Evolutionary conservation across 2,888 invertebrate species (phyloP).

Genomic region (Plagodis dolabraria): DNA sequence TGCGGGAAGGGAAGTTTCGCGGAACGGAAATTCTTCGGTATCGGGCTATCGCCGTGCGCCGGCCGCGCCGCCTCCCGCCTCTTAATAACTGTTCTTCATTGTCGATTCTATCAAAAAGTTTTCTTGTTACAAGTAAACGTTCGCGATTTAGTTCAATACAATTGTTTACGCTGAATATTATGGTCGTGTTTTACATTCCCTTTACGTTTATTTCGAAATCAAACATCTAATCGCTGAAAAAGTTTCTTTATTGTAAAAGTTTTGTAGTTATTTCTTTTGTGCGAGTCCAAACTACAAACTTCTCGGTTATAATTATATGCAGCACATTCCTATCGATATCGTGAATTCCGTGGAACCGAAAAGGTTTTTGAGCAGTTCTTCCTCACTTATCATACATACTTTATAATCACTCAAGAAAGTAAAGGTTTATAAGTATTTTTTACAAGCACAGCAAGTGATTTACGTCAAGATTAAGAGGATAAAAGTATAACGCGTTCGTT

Average conservation of each 20-base stretch:
- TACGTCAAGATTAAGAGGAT: neutral
- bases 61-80: constrained; percentile 46
- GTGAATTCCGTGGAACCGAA: too few relatives aligned
- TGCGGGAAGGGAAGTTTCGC: constrained; percentile 39
- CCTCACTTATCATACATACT: too few relatives aligned
- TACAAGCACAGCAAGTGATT: neutral
- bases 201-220: constrained; percentile 7
- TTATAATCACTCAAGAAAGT: neutral
- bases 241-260: neutral
- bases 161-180: constrained; percentile 31
- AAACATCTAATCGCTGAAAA: neutral
- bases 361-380: too few relatives aligned
- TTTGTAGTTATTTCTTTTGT: neutral
- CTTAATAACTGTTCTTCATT: constrained; percentile 49
- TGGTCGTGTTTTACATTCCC: constrained; percentile 17
- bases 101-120: constrained; percentile 51
- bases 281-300: neutral
- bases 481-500: neutral
- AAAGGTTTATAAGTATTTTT: too few relatives aligned
- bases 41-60: constrained; percentile 47
- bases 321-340: too few relatives aligned
- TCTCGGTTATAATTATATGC: too few relatives aligned
- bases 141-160: constrained; percentile 28
- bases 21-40: constrained; percentile 58
- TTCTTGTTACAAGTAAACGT: constrained; percentile 46